A percentile compares a stretch with the other conserved stretches of the same genome.
phyloP scores from a whole-genome alignment of 2,113 vertebrate species.

The Pelecanoides urinatrix region DNA sequence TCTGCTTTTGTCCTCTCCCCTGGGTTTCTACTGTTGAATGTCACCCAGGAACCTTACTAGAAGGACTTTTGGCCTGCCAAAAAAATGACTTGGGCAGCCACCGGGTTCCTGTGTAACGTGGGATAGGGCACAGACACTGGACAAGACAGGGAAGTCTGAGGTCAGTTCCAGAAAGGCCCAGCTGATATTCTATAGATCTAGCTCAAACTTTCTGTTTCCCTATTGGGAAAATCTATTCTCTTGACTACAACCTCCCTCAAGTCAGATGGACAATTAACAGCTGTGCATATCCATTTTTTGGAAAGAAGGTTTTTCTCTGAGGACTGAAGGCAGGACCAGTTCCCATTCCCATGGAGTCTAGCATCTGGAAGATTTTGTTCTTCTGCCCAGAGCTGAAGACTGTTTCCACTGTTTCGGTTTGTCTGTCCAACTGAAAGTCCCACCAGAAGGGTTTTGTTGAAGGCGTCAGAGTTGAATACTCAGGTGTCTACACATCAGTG shows the following conservation, averaged over 20 bases:
- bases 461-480: background rate
- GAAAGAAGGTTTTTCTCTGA: background rate
- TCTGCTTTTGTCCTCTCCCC: background rate
- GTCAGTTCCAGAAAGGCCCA: background rate
- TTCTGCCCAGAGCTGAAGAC: background rate
- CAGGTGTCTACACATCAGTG: background rate
- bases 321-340: background rate
- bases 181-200: background rate
- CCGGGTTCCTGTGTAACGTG: fast-evolving
- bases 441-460: background rate
- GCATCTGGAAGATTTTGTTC: background rate
- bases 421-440: background rate
- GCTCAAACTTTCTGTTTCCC: background rate
- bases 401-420: background rate
- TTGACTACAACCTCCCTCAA: background rate
- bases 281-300: background rate
- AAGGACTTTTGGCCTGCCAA: background rate
- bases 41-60: background rate
- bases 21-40: background rate
- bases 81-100: background rate
- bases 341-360: background rate
- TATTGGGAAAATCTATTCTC: background rate
- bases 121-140: background rate
- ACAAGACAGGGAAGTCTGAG: background rate
- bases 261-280: background rate